Percentiles rank a stretch among this genome's conserved stretches.
phyloP scores from a whole-genome alignment of 2,888 invertebrate species.

The Drosophila atroscutellata region DNA sequence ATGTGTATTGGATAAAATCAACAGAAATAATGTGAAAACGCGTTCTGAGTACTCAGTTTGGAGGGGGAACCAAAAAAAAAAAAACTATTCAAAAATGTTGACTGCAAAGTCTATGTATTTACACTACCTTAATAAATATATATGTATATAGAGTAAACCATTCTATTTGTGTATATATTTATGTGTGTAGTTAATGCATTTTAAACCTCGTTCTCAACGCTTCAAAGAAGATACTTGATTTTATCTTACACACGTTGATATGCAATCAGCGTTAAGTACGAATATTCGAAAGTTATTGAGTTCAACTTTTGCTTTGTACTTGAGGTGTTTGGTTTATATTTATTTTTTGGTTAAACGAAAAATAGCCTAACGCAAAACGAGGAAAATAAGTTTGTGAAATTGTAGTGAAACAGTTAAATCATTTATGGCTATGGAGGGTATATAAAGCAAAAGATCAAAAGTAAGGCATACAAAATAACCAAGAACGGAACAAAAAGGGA shows the following conservation, averaged over 20 bases:
- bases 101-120: slow-evolving; percentile 35
- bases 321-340: not conserved
- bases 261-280: slow-evolving; percentile 10
- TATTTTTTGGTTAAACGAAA: slow-evolving; percentile 14
- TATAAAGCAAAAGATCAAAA: slow-evolving; percentile 32
- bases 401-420: slow-evolving; percentile 34
- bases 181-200: slow-evolving; percentile 24
- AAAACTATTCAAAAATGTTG: slow-evolving; percentile 35
- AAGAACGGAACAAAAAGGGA: not conserved
- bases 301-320: slow-evolving; percentile 7
- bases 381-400: slow-evolving; percentile 36
- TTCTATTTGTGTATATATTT: slow-evolving; percentile 25
- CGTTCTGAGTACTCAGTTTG: not conserved
- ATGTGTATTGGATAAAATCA: slow-evolving; percentile 14
- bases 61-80: not conserved
- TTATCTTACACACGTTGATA: slow-evolving; percentile 14
- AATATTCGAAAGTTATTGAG: not conserved
- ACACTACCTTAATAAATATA: slow-evolving; percentile 54
- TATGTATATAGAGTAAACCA: not conserved
- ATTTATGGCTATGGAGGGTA: slow-evolving; percentile 37
- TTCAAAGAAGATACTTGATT: slow-evolving; percentile 1
- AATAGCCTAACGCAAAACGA: slow-evolving; percentile 33
- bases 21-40: slow-evolving; percentile 12
- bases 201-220: slow-evolving; percentile 8
- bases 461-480: slow-evolving; percentile 36